Base-by-base conservation (phyloP, 2,888 invertebrate genomes). In the Drosophila antonietae region DNA sequence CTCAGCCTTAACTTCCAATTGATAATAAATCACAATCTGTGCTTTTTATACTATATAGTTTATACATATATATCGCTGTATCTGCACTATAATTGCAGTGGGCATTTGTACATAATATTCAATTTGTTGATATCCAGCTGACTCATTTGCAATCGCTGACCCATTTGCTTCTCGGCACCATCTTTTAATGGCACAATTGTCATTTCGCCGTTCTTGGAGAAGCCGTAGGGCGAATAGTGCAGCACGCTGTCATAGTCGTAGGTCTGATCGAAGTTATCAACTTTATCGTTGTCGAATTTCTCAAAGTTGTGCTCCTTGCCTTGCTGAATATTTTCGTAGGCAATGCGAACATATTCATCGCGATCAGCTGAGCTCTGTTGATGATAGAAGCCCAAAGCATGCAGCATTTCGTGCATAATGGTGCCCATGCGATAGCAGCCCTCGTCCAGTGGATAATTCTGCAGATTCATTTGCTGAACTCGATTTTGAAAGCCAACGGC, bases 241-340 rank as follows among this genome's bases (percentile, higher is more conserved):
- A 96, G 95, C 2, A 96, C 95, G 75, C 96, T 96, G 76, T 94
- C 94, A 90, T 95, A 96, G 90, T 96, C 96, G 84, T 96, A 96
- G 0, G 93, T 91, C 35, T 96, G 94, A 2, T 95, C 95, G 87
- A 94, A 96, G 39, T 94, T 94, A 51, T 94, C 93, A 0, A 95
- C 93, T n/a, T 91, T 92, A n/a, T 92, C 92, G 35, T 92, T 89
- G 10, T 93, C 93, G 0, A 95, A 94, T 90, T 96, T 96, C 61
- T 94, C 94, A 90, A 96, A 96, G 92, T 96, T 96, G 61, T 93
- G 93, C 83, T 95, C 94, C 14, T 94, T 93, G 1, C 95, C 96
- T 95, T 90, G 68, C 90, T 91, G 14, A 23, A 91, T 83, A 43
- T 91, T 90, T 49, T 89, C 88, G 12, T 58, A 23, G 3, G 93